Conservation (phyloP, 2,888 invertebrate species). For the Anodontia alba region DNA sequence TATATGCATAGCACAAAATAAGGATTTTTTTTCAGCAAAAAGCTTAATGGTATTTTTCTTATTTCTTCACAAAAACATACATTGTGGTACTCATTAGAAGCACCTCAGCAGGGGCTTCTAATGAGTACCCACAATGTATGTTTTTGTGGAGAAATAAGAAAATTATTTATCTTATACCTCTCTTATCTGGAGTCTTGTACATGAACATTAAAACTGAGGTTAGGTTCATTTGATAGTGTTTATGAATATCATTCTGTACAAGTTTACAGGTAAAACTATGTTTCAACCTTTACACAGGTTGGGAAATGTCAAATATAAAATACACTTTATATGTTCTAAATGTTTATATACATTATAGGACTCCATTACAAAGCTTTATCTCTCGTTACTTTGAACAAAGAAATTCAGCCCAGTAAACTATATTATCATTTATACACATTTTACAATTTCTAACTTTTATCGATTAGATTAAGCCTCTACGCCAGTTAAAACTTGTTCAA, state of each 20-base stretch:
- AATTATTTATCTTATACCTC: no score
- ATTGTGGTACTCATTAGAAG: no score
- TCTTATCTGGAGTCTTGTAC: no score
- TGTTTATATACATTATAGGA: slow-evolving; percentile 8
- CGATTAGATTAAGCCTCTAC: neutral
- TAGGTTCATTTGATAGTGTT: slow-evolving; percentile 14
- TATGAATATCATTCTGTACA: slow-evolving; percentile 9
- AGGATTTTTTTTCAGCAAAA: no score
- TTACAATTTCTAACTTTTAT: slow-evolving; percentile 16
- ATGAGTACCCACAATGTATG: no score
- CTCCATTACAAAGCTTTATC: slow-evolving; percentile 14
- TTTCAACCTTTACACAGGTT: slow-evolving; percentile 6
- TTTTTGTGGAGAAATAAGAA: no score
- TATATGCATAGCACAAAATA: no score
- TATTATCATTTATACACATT: slow-evolving; percentile 17
- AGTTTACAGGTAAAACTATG: slow-evolving; percentile 5
- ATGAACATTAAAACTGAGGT: slow-evolving; percentile 4
- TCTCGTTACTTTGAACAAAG: slow-evolving; percentile 18
- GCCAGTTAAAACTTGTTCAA: neutral
- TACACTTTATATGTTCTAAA: slow-evolving; percentile 11
- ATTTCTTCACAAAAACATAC: no score
- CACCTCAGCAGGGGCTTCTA: no score
- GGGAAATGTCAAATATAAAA: slow-evolving; percentile 15
- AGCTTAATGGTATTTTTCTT: no score
- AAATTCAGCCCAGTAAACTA: slow-evolving; percentile 10